Conservation (phyloP, 2,888 invertebrate genomes). For the Asteroscopus sphinx region DNA sequence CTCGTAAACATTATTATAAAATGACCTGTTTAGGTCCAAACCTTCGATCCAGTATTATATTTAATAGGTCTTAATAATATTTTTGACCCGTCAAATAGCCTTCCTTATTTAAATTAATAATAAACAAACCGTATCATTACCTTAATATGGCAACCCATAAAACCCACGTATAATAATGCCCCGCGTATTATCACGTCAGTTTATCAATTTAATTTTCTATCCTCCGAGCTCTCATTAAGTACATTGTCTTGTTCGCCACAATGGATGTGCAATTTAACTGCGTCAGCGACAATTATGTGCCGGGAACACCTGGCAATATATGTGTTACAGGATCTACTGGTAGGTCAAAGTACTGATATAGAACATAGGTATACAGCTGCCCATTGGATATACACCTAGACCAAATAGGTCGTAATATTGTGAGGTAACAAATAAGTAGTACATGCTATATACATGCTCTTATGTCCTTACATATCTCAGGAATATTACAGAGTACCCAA, state of each 20-base stretch:
- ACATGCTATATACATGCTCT: too few relatives aligned
- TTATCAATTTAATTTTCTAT: constrained; percentile 53
- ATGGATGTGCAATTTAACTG: constrained; percentile 56
- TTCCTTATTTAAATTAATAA: not conserved
- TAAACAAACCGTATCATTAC: not conserved
- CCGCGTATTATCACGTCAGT: constrained; percentile 39
- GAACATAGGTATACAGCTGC: too few relatives aligned
- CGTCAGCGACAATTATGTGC: constrained; percentile 48
- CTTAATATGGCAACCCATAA: not conserved
- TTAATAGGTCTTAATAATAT: too few relatives aligned
- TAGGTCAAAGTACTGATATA: constrained; percentile 10
- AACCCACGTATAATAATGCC: constrained; percentile 12
- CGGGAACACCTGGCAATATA: constrained; percentile 34
- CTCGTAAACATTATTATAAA: too few relatives aligned
- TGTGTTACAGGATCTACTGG: constrained; percentile 7
- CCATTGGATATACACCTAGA: too few relatives aligned
- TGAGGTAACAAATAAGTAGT: too few relatives aligned
- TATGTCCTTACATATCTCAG: too few relatives aligned
- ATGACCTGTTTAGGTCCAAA: too few relatives aligned
- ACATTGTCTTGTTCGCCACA: constrained; percentile 61
- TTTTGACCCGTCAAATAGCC: not conserved
- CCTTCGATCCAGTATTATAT: too few relatives aligned
- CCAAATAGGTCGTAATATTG: too few relatives aligned
- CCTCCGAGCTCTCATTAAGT: constrained; percentile 53
- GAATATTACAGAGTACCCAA: too few relatives aligned